These are phyloP conservation scores for Polymixis flavicincta DNA, from an alignment of 2,888 invertebrate species.

Conservation along the genomic window DNA sequence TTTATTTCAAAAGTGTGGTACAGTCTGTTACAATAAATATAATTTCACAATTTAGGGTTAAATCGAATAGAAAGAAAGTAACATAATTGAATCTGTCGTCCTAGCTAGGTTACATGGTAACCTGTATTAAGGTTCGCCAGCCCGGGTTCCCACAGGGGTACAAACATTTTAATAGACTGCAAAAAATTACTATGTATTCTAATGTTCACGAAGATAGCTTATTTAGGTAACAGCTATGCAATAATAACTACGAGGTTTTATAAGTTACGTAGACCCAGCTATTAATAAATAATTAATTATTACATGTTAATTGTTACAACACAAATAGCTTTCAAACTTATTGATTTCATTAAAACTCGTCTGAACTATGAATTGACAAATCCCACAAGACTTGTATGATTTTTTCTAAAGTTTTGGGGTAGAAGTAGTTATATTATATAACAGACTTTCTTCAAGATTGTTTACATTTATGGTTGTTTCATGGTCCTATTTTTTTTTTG, in stretches of 20 bases:
- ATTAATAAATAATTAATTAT: background rate
- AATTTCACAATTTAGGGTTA: too few species aligned
- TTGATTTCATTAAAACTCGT: background rate
- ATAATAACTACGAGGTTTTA: background rate
- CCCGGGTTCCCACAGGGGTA: too few species aligned
- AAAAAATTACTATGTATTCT: too few species aligned
- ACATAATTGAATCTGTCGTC: too few species aligned
- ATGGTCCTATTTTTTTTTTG: background rate
- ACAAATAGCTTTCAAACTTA: background rate
- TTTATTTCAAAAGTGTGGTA: too few species aligned
- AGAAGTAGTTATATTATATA: background rate
- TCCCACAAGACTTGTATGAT: background rate
- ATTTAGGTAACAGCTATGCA: background rate
- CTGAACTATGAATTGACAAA: background rate
- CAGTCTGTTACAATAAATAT: too few species aligned
- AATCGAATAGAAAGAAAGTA: too few species aligned
- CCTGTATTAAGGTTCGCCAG: too few species aligned
- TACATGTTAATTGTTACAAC: too few species aligned
- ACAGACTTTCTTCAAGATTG: background rate
- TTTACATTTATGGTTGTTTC: background rate
- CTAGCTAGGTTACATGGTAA: too few species aligned
- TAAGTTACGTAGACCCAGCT: background rate
- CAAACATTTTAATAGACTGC: too few species aligned
- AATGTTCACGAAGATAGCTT: background rate
- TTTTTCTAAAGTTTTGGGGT: background rate